phyloP scores from a whole-genome alignment of 1,140 invertebrate species.

The Panagrolaimus sp. region DNA sequence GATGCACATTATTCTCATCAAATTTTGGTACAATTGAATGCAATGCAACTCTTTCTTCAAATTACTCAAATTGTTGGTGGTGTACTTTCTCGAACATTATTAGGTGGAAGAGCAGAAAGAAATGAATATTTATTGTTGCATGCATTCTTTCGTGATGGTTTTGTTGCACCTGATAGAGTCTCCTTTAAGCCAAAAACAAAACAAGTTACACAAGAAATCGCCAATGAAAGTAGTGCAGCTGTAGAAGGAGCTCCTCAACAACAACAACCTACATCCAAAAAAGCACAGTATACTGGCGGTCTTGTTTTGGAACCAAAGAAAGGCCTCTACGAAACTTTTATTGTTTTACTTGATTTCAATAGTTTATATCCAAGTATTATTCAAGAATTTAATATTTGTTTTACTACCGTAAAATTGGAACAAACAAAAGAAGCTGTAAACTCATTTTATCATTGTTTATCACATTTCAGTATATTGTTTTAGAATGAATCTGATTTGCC shows the following conservation, averaged over 20 bases:
- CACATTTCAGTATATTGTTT: constrained; percentile 13
- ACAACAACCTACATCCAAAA: constrained; percentile 62
- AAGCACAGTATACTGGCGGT: constrained; percentile 84
- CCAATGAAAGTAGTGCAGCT: neutral
- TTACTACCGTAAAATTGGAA: constrained; percentile 70
- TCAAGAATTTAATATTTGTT: constrained; percentile 98
- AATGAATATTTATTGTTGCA: constrained; percentile 92
- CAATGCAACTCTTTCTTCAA: constrained; percentile 84
- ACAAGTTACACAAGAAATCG: too few relatives aligned
- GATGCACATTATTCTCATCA: constrained; percentile 37
- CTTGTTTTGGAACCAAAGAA: constrained; percentile 91
- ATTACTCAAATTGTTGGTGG: constrained; percentile 89
- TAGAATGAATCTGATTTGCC: constrained; percentile 42
- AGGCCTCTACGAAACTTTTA: constrained; percentile 90
- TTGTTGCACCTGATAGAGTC: constrained; percentile 83
- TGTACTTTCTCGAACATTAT: constrained; percentile 73
- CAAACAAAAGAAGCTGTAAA: constrained; percentile 33
- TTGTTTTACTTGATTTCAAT: constrained; percentile 96
- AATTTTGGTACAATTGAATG: constrained; percentile 69
- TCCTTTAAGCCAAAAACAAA: neutral
- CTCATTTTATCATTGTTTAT: neutral
- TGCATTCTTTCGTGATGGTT: constrained; percentile 83
- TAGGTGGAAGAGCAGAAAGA: constrained; percentile 85
- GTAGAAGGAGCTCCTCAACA: neutral
- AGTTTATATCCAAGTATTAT: constrained; percentile 98